phyloP scores from a whole-genome alignment of 2,113 vertebrate genomes.

The Myxocyprinus asiaticus region DNA sequence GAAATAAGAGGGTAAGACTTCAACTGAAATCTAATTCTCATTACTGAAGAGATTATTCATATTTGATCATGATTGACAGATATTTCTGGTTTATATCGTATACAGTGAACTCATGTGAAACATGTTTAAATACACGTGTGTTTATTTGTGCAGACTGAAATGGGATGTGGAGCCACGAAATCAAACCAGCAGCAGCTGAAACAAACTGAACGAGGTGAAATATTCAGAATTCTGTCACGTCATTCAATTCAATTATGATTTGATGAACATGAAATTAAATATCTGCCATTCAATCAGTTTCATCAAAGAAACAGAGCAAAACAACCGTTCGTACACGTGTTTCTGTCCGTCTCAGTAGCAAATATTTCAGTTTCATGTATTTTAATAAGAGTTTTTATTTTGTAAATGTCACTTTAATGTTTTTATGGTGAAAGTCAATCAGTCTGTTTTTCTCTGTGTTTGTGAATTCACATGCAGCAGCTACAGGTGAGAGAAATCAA shows the following conservation, averaged over 20 bases:
- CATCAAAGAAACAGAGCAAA: no score
- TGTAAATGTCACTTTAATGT: neutral
- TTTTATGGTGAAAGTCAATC: neutral
- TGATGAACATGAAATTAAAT: no score
- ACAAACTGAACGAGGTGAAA: conserved; percentile 66
- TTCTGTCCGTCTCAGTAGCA: conserved; percentile 32
- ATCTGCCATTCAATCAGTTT: no score
- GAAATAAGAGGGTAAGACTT: no score
- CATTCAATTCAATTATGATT: no score
- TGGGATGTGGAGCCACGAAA: conserved; percentile 75
- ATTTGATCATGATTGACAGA: no score
- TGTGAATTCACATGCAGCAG: conserved; percentile 59
- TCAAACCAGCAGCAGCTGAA: conserved; percentile 55
- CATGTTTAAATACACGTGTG: neutral
- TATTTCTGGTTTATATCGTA: no score
- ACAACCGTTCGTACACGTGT: no score
- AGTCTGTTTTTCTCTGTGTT: neutral
- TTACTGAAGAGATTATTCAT: no score
- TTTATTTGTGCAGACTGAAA: conserved; percentile 50
- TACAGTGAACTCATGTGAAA: no score
- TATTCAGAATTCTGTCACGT: neutral
- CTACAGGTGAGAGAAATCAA: conserved; percentile 65
- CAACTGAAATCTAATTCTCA: no score
- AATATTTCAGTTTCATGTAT: conserved; percentile 72
- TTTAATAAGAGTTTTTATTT: neutral